These are phyloP conservation scores for Hypothenemus hampei DNA, from an alignment of 1,140 invertebrate species.

Conservation along the genomic window DNA sequence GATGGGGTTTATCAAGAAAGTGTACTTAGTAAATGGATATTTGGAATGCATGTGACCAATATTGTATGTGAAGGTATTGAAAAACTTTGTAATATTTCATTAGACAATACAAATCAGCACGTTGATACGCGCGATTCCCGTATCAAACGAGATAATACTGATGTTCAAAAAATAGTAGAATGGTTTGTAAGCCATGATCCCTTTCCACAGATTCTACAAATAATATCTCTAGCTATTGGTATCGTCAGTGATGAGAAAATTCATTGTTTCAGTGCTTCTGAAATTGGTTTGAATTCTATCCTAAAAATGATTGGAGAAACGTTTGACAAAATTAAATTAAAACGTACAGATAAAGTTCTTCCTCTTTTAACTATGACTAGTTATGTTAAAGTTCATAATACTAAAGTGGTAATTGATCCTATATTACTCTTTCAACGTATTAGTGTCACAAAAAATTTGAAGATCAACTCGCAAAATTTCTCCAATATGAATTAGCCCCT, in stretches of 20 bases:
- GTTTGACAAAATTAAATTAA: constrained; percentile 28
- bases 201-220: constrained; percentile 30
- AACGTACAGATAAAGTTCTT: constrained; percentile 22
- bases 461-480: constrained; percentile 39
- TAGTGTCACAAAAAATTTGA: constrained; percentile 23
- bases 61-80: constrained; percentile 25
- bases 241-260: constrained; percentile 42
- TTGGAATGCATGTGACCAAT: constrained; percentile 13
- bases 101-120: constrained; percentile 29
- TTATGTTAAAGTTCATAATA: constrained; percentile 37
- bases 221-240: constrained; percentile 39
- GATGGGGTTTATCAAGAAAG: constrained; percentile 34
- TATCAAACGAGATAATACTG: constrained; percentile 34
- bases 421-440: constrained; percentile 45
- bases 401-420: constrained; percentile 39
- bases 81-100: constrained; percentile 21
- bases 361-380: constrained; percentile 4
- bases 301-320: constrained; percentile 32
- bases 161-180: constrained; percentile 14
- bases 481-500: constrained; percentile 42
- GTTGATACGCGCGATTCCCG: constrained; percentile 38
- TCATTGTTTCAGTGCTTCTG: constrained; percentile 43
- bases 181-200: constrained; percentile 32
- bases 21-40: constrained; percentile 27
- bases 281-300: constrained; percentile 39